Conservation (phyloP, 2,888 invertebrate genomes). For the Conops quadrifasciatus region DNA sequence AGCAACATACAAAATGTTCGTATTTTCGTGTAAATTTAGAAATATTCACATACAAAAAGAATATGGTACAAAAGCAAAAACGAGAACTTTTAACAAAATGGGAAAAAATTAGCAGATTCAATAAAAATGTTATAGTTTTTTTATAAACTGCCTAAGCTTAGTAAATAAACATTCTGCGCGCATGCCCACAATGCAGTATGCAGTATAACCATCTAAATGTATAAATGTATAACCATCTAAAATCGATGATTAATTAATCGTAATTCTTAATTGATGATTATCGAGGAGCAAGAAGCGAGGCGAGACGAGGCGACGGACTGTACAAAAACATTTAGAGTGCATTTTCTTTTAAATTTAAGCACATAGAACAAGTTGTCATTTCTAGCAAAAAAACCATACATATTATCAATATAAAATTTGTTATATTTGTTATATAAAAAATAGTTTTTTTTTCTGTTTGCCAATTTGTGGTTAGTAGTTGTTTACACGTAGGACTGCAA, state of each 20-base stretch:
- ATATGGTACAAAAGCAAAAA: slow-evolving; percentile 37
- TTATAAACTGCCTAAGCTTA: slow-evolving; percentile 1
- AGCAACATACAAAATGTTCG: slow-evolving; percentile 62
- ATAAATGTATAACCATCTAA: not conserved
- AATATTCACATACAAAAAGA: slow-evolving; percentile 38
- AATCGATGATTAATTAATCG: slow-evolving; percentile 28
- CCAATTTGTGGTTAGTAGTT: too few species aligned
- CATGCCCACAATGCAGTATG: not conserved
- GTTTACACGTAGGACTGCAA: too few species aligned
- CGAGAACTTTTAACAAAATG: slow-evolving; percentile 31
- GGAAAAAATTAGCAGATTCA: slow-evolving; percentile 27
- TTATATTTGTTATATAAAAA: too few species aligned
- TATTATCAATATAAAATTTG: too few species aligned
- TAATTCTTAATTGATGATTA: too few species aligned
- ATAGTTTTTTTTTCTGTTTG: too few species aligned
- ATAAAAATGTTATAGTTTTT: not conserved
- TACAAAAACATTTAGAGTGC: too few species aligned
- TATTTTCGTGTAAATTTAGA: slow-evolving; percentile 50
- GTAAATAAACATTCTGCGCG: slow-evolving; percentile 12
- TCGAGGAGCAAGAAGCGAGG: too few species aligned
- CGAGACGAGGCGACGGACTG: too few species aligned
- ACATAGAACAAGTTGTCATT: too few species aligned
- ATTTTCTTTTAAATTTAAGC: too few species aligned
- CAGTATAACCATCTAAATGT: not conserved
- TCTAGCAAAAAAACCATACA: too few species aligned